These are phyloP conservation scores for Sesia bembeciformis DNA, from an alignment of 2,888 invertebrate genomes.

Conservation along the genomic window DNA sequence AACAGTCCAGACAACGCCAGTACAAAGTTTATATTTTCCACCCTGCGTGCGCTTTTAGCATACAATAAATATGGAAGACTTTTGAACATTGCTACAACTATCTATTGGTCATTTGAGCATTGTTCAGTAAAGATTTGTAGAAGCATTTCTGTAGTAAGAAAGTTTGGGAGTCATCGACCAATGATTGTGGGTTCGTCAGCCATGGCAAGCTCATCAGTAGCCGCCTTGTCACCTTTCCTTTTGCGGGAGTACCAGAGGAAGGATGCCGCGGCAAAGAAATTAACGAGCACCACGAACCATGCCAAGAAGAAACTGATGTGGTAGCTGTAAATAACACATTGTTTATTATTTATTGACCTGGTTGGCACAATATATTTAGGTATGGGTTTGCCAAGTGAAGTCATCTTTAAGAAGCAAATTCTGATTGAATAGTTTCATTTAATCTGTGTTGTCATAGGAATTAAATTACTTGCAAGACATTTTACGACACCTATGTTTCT, in stretches of 20 bases:
- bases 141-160: slow-evolving; percentile 34
- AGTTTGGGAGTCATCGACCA: slow-evolving; percentile 71
- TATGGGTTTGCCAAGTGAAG: not conserved
- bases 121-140: slow-evolving; percentile 56
- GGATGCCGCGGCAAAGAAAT: slow-evolving; percentile 78
- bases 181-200: slow-evolving; percentile 90
- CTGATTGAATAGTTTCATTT: no score
- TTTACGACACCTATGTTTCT: no score
- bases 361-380: not conserved
- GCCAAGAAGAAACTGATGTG: slow-evolving; percentile 83
- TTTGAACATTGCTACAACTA: slow-evolving; percentile 41
- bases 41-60: slow-evolving; percentile 12
- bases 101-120: slow-evolving; percentile 66
- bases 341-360: not conserved
- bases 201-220: slow-evolving; percentile 87
- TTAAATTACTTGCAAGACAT: no score
- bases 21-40: not conserved
- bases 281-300: slow-evolving; percentile 84
- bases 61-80: slow-evolving; percentile 49
- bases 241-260: slow-evolving; percentile 89
- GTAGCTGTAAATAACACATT: slow-evolving; percentile 56
- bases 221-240: slow-evolving; percentile 87
- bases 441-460: no score
- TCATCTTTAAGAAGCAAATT: not conserved
- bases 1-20: not conserved